Conservation (phyloP, 2,113 vertebrate species). For the Camelus bactrianus region DNA sequence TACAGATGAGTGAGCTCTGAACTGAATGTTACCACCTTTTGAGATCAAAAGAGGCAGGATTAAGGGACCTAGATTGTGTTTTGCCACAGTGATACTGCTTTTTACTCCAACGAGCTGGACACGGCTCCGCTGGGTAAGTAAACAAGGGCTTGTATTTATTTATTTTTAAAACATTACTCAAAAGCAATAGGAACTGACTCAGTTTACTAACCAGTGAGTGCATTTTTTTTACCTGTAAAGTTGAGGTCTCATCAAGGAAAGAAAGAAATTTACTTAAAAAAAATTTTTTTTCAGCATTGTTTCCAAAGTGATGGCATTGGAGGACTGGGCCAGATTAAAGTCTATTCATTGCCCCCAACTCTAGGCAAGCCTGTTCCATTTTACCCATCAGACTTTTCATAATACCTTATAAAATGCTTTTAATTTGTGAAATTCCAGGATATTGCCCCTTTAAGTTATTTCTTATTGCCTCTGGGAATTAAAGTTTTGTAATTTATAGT, state of each 20-base stretch:
- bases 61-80: slow-evolving; percentile 69
- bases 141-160: slow-evolving; percentile 64
- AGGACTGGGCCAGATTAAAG: neutral
- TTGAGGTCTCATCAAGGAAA: neutral
- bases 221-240: neutral
- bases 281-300: neutral
- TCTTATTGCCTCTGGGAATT: neutral
- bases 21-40: slow-evolving; percentile 86
- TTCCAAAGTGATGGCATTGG: neutral
- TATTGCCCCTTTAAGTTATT: neutral
- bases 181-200: slow-evolving; percentile 57
- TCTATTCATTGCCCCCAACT: neutral
- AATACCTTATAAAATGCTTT: slow-evolving; percentile 18
- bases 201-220: slow-evolving; percentile 66
- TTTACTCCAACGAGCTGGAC: slow-evolving; percentile 71
- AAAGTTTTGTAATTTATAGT: slow-evolving; percentile 8
- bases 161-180: slow-evolving; percentile 69
- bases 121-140: slow-evolving; percentile 66
- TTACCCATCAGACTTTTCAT: slow-evolving; percentile 1
- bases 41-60: slow-evolving; percentile 87
- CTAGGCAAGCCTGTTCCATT: neutral
- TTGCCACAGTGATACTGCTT: slow-evolving; percentile 65
- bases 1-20: slow-evolving; percentile 85
- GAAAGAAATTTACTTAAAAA: neutral
- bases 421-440: slow-evolving; percentile 19